Base-by-base conservation (phyloP, 2,888 invertebrate species). In the Erebia epiphron region DNA sequence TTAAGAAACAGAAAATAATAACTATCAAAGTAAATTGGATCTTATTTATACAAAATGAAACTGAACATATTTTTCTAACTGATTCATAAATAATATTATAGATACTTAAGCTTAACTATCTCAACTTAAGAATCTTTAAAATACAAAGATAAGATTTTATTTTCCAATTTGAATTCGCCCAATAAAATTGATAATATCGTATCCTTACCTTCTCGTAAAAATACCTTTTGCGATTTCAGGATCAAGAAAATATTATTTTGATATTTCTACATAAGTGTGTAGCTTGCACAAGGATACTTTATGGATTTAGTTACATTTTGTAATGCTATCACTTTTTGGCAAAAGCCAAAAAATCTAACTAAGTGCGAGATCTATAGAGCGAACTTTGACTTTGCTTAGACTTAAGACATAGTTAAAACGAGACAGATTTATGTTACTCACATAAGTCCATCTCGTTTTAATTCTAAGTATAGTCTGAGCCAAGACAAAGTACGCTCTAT, bases 141-240 rank as follows among this genome's bases (percentile, higher is more conserved):
- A 65, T 54, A 65, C 65, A n/a, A 63, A 50, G 5, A 7, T 50
- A 26, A 63, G 50, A 54, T 65, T 65, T 65, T 65, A 65, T 65
- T 41, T 65, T 54, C 65, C 65, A 65, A 65, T 65, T 65, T 16
- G 65, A 18, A 54, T 65, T 41, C 54, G 11, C 18, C 54, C 65
- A 65, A 65, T 65, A 56, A 65, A 65, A 65, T 41, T 65, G 65
- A 54, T 54, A 18, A 35, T 65, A 56, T 64, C 64, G 52, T 63
- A 65, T 54, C 64, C 56, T 54, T 54, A 54, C n/a, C 54, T 63
- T 65, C 41, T 35, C 41, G 41, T 65, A 65, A 65, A 54, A 61
- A 61, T 61, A 46, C 43, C 43, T 54, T 65, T 65, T 65, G 18
- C 52, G 52, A 54, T 54, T 41, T 65, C 43, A 18, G 52, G 13